Percentiles rank a stretch among this genome's conserved stretches.
Conservation (phyloP, 2,888 invertebrate species). For the Imbricaverruca yamaguchii region DNA sequence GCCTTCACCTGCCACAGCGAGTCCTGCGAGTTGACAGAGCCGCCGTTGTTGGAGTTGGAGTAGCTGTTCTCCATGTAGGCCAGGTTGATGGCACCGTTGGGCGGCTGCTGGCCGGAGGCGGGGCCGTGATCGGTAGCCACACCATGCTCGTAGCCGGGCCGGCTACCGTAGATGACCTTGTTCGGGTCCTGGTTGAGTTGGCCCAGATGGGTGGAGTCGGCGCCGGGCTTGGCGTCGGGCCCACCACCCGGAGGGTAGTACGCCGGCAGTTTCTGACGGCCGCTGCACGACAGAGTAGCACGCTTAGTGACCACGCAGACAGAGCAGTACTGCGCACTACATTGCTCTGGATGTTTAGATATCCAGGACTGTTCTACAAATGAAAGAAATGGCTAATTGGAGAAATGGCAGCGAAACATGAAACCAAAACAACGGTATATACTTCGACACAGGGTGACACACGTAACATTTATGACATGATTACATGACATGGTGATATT, state of each 20-base stretch:
- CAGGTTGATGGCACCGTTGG: conserved; percentile 59
- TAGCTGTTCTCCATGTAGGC: conserved; percentile 86
- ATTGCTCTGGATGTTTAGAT: no score
- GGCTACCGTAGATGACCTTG: not conserved
- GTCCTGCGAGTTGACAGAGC: conserved; percentile 88
- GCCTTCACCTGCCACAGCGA: conserved; percentile 88
- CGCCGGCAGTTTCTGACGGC: conserved; percentile 3
- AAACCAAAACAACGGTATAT: no score
- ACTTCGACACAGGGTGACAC: no score
- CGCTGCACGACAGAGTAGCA: not conserved
- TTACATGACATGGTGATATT: no score
- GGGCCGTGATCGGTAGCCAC: not conserved
- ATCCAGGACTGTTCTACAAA: no score
- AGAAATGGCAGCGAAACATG: no score
- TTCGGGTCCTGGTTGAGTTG: not conserved
- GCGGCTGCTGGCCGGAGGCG: not conserved
- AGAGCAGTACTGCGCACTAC: no score
- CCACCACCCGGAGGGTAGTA: not conserved
- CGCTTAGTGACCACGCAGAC: no score
- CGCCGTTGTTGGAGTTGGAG: conserved; percentile 89
- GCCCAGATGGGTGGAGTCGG: not conserved
- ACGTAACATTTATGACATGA: no score
- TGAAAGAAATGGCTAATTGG: no score
- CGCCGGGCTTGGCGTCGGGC: not conserved
- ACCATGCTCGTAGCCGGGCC: not conserved